Evolutionary conservation across 2,113 vertebrate species (phyloP).

Genomic region (Atlantisia rogersi): DNA sequence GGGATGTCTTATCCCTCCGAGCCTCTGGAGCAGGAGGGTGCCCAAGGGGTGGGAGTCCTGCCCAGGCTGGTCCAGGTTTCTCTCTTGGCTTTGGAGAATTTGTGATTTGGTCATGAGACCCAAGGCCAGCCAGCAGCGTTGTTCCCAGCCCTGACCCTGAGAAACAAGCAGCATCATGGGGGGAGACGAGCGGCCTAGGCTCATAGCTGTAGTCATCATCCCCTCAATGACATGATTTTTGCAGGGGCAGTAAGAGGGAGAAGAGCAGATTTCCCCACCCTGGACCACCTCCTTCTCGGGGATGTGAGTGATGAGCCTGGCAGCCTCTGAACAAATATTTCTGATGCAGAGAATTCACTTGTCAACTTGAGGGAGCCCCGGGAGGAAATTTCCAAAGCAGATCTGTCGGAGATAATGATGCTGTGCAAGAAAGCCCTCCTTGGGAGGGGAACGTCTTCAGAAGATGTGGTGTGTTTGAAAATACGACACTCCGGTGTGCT

Average conservation of each 20-base stretch:
- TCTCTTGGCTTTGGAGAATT: fast-evolving
- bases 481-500: background rate
- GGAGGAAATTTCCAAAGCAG: slow-evolving; percentile 60
- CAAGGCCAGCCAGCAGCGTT: background rate
- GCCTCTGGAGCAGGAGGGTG: background rate
- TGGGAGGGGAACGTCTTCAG: background rate
- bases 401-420: slow-evolving; percentile 52
- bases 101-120: background rate
- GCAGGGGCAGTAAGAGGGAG: background rate
- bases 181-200: background rate
- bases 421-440: background rate
- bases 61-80: background rate
- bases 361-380: slow-evolving; percentile 26
- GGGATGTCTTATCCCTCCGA: background rate
- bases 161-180: background rate
- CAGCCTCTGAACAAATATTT: slow-evolving; percentile 67
- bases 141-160: background rate
- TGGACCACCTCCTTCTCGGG: fast-evolving
- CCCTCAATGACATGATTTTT: background rate
- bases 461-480: slow-evolving; percentile 28
- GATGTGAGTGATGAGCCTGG: slow-evolving; percentile 55
- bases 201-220: background rate
- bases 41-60: background rate
- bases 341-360: slow-evolving; percentile 45
- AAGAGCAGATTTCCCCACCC: background rate